A percentile compares a stretch with the other conserved stretches of the same genome.
phyloP scores from a whole-genome alignment of 2,797 vertebrate species.

The Jordanella pulchra region DNA sequence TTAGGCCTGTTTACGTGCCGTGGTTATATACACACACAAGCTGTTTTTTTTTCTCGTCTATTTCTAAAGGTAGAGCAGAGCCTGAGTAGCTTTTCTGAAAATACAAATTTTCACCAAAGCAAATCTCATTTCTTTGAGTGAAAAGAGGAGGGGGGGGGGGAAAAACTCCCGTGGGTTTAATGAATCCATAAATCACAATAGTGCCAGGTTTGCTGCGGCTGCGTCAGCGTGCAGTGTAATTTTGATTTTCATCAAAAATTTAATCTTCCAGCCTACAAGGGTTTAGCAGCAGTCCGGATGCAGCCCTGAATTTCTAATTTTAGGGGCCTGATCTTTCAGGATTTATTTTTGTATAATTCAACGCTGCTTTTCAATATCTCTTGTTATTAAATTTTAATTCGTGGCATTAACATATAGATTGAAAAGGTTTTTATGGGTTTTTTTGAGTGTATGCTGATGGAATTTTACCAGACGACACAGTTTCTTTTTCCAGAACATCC shows the following conservation, averaged over 20 bases:
- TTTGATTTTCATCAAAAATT: constrained; percentile 94
- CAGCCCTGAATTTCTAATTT: constrained; percentile 99
- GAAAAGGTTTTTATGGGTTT: constrained; percentile 96
- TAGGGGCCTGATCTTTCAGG: constrained; percentile 97
- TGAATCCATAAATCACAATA: constrained; percentile 97
- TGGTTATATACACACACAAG: constrained; percentile 73
- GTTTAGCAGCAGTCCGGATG: constrained; percentile 93
- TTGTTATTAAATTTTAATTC: constrained; percentile 99
- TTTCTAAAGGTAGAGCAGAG: constrained; percentile 73
- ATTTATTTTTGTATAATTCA: constrained; percentile 99
- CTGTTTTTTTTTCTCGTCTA: constrained; percentile 50
- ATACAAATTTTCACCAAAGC: constrained; percentile 78
- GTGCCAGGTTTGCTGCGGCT: constrained; percentile 90
- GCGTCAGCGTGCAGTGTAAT: constrained; percentile 84
- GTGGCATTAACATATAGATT: constrained; percentile 99
- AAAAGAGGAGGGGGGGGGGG: constrained; percentile 87
- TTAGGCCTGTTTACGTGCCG: constrained; percentile 77
- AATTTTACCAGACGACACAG: constrained; percentile 82
- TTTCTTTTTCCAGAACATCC: constrained; percentile 71
- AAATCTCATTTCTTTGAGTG: constrained; percentile 78
- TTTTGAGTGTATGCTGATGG: constrained; percentile 84
- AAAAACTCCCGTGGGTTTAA: constrained; percentile 90
- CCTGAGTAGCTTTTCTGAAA: constrained; percentile 76
- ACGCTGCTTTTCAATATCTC: constrained; percentile 99
- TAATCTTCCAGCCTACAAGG: constrained; percentile 93